Conservation (phyloP, 1,140 invertebrate genomes). For the Adoxophyes honmai region DNA sequence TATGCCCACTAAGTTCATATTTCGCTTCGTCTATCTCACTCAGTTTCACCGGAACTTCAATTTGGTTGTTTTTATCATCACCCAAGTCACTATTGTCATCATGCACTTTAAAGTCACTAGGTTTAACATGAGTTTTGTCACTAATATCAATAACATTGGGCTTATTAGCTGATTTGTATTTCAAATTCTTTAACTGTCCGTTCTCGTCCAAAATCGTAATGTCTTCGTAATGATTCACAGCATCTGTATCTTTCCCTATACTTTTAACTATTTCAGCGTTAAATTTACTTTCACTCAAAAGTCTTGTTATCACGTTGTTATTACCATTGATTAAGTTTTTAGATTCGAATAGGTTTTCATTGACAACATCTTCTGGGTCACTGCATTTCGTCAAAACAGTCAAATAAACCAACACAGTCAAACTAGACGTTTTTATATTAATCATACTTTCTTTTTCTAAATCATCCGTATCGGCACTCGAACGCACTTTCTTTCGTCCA, state of each 20-base stretch:
- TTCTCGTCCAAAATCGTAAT: conserved; percentile 54
- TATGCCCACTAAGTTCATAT: conserved; percentile 21
- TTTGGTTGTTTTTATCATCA: background rate
- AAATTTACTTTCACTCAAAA: conserved; percentile 47
- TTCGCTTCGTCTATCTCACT: conserved; percentile 22
- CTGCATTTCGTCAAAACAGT: conserved; percentile 25
- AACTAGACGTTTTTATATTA: background rate
- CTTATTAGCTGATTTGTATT: conserved; percentile 45
- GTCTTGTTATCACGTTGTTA: conserved; percentile 32
- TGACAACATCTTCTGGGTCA: conserved; percentile 23
- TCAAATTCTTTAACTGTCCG: conserved; percentile 56
- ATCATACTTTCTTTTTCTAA: background rate
- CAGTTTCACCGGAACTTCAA: conserved; percentile 22
- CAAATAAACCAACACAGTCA: conserved; percentile 19
- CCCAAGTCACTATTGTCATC: conserved; percentile 1
- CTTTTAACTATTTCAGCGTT: conserved; percentile 40
- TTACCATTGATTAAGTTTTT: conserved; percentile 41
- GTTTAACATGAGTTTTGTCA: conserved; percentile 10
- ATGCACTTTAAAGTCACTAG: background rate
- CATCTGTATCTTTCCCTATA: conserved; percentile 35
- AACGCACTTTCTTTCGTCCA: background rate
- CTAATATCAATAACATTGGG: background rate
- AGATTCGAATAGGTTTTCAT: conserved; percentile 32
- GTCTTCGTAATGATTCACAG: conserved; percentile 56
- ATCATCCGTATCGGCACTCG: background rate